Conservation (phyloP, 2,888 invertebrate species). For the Synergus umbraculus region DNA sequence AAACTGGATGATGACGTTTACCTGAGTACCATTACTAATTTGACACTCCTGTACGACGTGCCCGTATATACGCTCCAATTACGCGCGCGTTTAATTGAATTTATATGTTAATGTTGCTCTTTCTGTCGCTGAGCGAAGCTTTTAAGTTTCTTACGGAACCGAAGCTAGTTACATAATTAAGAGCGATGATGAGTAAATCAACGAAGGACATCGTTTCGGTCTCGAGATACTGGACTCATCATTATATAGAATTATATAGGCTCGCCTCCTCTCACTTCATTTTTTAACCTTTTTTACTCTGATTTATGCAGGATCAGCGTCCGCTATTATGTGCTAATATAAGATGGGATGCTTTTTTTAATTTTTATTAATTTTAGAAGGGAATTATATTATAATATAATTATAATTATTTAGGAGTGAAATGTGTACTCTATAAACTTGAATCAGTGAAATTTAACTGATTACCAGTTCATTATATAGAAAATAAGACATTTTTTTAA, state of each 20-base stretch:
- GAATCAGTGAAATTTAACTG: too few species aligned
- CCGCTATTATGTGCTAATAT: background rate
- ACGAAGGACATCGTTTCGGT: constrained; percentile 30
- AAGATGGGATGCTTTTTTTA: background rate
- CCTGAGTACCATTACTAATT: constrained; percentile 50
- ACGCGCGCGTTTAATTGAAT: constrained; percentile 54
- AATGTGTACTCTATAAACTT: too few species aligned
- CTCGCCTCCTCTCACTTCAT: background rate
- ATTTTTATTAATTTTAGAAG: background rate
- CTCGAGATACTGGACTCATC: background rate
- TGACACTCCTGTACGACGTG: constrained; percentile 56
- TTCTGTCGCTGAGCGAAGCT: background rate
- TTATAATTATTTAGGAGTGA: too few species aligned
- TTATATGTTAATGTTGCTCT: constrained; percentile 50
- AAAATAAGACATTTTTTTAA: too few species aligned
- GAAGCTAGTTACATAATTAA: constrained; percentile 31
- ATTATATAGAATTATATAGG: constrained; percentile 6
- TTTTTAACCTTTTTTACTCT: background rate
- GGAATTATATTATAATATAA: too few species aligned
- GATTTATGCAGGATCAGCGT: background rate
- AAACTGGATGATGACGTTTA: constrained; percentile 33
- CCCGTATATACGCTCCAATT: constrained; percentile 52
- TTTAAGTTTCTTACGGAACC: constrained; percentile 33
- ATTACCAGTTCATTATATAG: too few species aligned
- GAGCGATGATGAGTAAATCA: constrained; percentile 29